Evolutionary conservation across 2,113 vertebrate species (phyloP), one percentile per base, ranked within the genome.

Genomic region (Phycodurus eques): DNA sequence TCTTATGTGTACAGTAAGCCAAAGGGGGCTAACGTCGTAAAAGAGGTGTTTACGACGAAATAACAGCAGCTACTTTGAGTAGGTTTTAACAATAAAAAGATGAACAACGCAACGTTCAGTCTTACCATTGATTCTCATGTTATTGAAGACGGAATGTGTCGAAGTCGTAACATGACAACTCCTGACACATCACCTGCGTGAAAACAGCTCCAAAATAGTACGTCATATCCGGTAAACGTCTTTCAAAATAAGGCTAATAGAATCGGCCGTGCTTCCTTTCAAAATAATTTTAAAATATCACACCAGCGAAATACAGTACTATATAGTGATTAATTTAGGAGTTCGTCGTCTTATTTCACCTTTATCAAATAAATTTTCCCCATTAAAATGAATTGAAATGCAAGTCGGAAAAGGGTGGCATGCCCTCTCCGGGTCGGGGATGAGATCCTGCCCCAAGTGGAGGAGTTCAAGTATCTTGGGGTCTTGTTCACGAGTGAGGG

Each of bases 241-340:
- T 54, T 63, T 33, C 80, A 79, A 72, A 79, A 65, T 79, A 83
- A 76, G 64, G 51, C 39, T 53, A 20, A 14, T 9, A 17, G 43
- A 0, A 12, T 63, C 43, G 22, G n/a, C 1, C 20, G 64, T 11
- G 7, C 22, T 47, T 13, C 14, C 8, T 47, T 47, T 66, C 63
- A 27, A 8, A 46, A 65, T 33, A 31, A 31, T 33, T 15, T 8
- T 19, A 27, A 13, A 47, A 47, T 17, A 8, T 6, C 6, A 31
- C 27, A 33, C 14, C 8, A 13, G 13, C 13, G 12, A 60, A 60
- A 35, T 17, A 17, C 27, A 39, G 0, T 39, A 3, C 35, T 39
- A 39, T 39, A 39, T 39, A 39, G 35, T 39, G 4, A 39, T 39
- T 53, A 53, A 53, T 19, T 19, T 53, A 57, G 5, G 31, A 35